phyloP scores from a whole-genome alignment of 2,888 invertebrate species.

The Chelonus formosanus region DNA sequence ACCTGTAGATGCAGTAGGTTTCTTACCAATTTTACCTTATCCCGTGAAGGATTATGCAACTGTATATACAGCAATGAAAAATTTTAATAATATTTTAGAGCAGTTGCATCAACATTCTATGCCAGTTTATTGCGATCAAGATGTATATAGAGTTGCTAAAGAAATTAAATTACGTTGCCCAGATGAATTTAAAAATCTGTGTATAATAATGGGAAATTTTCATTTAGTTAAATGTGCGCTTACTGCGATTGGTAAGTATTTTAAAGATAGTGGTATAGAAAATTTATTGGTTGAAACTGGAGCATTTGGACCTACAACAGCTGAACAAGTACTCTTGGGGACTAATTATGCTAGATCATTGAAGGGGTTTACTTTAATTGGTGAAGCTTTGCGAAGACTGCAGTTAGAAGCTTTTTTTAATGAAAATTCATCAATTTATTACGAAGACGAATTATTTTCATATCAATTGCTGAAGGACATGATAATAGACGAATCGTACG shows the following conservation, averaged over 20 bases:
- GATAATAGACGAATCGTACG: neutral
- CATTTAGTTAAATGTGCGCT: slow-evolving; percentile 27
- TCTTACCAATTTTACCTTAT: slow-evolving; percentile 16
- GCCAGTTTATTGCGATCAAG: slow-evolving; percentile 23
- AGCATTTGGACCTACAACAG: slow-evolving; percentile 3
- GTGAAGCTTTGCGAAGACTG: slow-evolving; percentile 24
- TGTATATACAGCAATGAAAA: slow-evolving; percentile 8
- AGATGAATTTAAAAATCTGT: slow-evolving; percentile 28
- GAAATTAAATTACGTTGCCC: slow-evolving; percentile 19
- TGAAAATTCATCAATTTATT: neutral
- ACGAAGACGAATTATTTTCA: neutral
- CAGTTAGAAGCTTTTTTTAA: slow-evolving; percentile 25
- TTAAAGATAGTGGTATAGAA: slow-evolving; percentile 30
- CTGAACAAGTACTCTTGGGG: slow-evolving; percentile 27
- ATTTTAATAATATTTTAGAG: too few species aligned
- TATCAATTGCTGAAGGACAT: neutral
- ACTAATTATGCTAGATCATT: slow-evolving; percentile 27
- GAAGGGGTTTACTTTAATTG: slow-evolving; percentile 27
- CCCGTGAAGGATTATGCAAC: slow-evolving; percentile 17
- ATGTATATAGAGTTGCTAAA: slow-evolving; percentile 27
- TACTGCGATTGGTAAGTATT: slow-evolving; percentile 31
- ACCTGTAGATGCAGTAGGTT: slow-evolving; percentile 11
- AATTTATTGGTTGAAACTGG: slow-evolving; percentile 30
- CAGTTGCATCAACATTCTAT: too few species aligned
- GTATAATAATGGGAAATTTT: slow-evolving; percentile 30